A percentile compares a stretch with the other conserved stretches of the same genome.
Evolutionary conservation across 1,140 invertebrate genomes (phyloP).

Genomic region (Drosophila equinoxialis): DNA sequence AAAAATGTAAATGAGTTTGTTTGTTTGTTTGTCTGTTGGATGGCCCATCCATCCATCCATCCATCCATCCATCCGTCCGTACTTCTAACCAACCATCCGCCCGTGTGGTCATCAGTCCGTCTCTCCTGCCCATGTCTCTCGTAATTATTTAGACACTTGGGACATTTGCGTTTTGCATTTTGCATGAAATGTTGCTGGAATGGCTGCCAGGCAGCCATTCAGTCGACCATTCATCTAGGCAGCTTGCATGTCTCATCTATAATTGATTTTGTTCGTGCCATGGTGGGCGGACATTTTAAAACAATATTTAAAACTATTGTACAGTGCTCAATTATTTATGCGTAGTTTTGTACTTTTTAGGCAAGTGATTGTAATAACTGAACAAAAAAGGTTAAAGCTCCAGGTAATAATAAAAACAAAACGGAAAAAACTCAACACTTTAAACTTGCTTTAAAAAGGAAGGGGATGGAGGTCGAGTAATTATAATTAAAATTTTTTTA

Average conservation of each 20-base stretch:
- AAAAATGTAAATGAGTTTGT: conserved; percentile 81
- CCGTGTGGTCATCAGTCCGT: conserved; percentile 38
- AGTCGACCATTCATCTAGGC: conserved; percentile 22
- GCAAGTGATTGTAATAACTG: conserved; percentile 53
- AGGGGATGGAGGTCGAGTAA: conserved; percentile 18
- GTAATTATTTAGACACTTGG: conserved; percentile 75
- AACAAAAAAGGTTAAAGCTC: conserved; percentile 38
- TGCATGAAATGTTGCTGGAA: conserved; percentile 59
- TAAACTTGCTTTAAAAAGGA: not conserved
- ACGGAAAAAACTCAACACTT: conserved; percentile 9
- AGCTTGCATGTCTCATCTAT: conserved; percentile 66
- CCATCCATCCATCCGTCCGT: conserved; percentile 22
- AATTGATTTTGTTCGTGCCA: conserved; percentile 61
- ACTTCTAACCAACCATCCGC: conserved; percentile 12
- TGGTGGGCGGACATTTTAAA: conserved; percentile 40
- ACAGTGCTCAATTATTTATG: conserved; percentile 57
- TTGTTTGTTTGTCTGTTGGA: conserved; percentile 49
- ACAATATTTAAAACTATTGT: conserved; percentile 62
- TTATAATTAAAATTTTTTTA: conserved; percentile 43
- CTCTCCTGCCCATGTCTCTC: conserved; percentile 26
- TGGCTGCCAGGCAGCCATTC: not conserved
- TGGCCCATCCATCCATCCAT: conserved; percentile 28
- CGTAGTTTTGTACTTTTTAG: conserved; percentile 29
- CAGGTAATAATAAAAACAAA: conserved; percentile 42
- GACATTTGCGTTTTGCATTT: conserved; percentile 59